A percentile compares a stretch with the other conserved stretches of the same genome.
These are phyloP conservation scores for Mionectes macconnelli DNA, from an alignment of 2,113 vertebrate species.

Conservation along the genomic window DNA sequence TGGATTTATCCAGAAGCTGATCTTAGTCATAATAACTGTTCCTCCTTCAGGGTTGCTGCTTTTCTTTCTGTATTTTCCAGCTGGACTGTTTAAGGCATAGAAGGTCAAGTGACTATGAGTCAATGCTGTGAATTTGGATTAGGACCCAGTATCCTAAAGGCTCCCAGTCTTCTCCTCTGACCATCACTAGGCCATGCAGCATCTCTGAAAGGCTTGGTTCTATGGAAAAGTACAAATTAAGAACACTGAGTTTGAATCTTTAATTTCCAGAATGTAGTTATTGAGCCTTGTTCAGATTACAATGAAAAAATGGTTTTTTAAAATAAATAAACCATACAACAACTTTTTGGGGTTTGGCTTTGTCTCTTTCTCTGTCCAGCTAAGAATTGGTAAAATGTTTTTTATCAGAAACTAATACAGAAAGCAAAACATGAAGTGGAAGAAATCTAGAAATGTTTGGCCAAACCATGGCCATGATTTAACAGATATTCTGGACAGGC, in stretches of 20 bases:
- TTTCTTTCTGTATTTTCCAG: slow-evolving; percentile 53
- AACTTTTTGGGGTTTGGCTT: background rate
- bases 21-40: slow-evolving; percentile 44
- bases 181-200: slow-evolving; percentile 32
- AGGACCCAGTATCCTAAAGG: background rate
- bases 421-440: background rate
- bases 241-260: slow-evolving; percentile 9
- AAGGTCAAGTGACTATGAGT: slow-evolving; percentile 53
- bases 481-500: background rate
- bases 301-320: slow-evolving; percentile 42
- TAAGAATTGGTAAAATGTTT: background rate
- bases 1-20: slow-evolving; percentile 46
- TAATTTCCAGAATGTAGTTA: slow-evolving; percentile 52
- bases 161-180: slow-evolving; percentile 3
- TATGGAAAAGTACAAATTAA: slow-evolving; percentile 24
- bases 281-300: slow-evolving; percentile 41
- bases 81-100: slow-evolving; percentile 43
- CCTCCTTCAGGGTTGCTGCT: slow-evolving; percentile 14
- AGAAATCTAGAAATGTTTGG: background rate
- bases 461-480: background rate
- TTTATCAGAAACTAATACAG: background rate
- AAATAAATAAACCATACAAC: slow-evolving; percentile 31
- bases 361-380: background rate
- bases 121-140: slow-evolving; percentile 47
- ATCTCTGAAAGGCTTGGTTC: slow-evolving; percentile 37